phyloP scores from a whole-genome alignment of 1,140 invertebrate species.

The Planococcus citri region DNA sequence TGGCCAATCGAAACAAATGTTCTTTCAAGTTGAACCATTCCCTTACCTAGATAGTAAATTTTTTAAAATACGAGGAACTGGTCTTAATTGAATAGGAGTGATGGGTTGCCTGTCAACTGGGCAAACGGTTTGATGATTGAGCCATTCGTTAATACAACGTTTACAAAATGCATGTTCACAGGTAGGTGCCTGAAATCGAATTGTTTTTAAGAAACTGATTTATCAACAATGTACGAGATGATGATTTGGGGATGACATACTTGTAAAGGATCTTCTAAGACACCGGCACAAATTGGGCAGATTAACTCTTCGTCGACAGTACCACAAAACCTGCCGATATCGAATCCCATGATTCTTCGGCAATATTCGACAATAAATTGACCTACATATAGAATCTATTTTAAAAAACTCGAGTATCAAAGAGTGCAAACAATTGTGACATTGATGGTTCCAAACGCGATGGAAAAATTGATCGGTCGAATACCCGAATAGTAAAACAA shows the following conservation, averaged over 20 bases:
- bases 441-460: too few relatives aligned
- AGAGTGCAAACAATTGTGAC: too few relatives aligned
- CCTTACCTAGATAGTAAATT: constrained; percentile 74
- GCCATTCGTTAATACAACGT: constrained; percentile 87
- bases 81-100: constrained; percentile 70
- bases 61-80: constrained; percentile 80
- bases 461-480: too few relatives aligned
- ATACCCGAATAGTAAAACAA: too few relatives aligned
- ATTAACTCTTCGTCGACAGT: constrained; percentile 85
- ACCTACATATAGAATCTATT: constrained; percentile 51
- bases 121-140: constrained; percentile 80
- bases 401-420: constrained; percentile 42
- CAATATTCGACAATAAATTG: constrained; percentile 38
- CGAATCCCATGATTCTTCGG: constrained; percentile 67
- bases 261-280: constrained; percentile 80
- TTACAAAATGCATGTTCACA: constrained; percentile 95
- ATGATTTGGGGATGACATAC: constrained; percentile 38
- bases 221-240: not conserved
- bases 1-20: not conserved
- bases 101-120: constrained; percentile 83
- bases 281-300: constrained; percentile 82
- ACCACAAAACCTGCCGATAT: constrained; percentile 74
- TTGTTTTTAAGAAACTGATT: not conserved
- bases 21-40: constrained; percentile 20
- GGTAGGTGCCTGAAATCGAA: constrained; percentile 62